phyloP scores from a whole-genome alignment of 2,113 vertebrate species.

The Syngnathus floridae region DNA sequence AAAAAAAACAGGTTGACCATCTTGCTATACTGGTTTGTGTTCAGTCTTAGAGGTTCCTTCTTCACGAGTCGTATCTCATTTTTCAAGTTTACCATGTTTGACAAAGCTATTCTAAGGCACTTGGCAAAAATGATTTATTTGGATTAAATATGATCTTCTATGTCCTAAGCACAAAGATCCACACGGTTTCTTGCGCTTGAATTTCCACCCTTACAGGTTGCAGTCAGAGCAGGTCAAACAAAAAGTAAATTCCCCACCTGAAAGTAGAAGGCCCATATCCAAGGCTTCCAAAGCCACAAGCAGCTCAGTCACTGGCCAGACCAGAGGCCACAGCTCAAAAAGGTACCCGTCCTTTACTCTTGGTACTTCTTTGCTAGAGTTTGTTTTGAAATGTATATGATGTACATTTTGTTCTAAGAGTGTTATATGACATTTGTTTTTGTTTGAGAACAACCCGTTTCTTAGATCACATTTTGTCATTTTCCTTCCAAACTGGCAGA shows the following conservation, averaged over 20 bases:
- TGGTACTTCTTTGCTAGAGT: constrained; percentile 37
- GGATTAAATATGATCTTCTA: constrained; percentile 21
- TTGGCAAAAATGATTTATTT: constrained; percentile 15
- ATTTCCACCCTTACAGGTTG: constrained; percentile 87
- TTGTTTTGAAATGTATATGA: constrained; percentile 38
- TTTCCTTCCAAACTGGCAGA: constrained; percentile 65
- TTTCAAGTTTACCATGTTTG: constrained; percentile 18
- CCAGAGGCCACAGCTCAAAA: constrained; percentile 96
- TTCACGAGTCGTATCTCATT: background rate
- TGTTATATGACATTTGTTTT: background rate
- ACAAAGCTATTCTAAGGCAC: constrained; percentile 5
- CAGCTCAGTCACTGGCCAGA: constrained; percentile 91
- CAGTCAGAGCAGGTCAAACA: constrained; percentile 98
- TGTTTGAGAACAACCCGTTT: background rate
- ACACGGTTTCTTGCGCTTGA: constrained; percentile 61
- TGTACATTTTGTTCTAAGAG: constrained; percentile 17
- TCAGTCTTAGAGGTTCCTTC: background rate
- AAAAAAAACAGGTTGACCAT: background rate
- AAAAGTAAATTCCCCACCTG: constrained; percentile 97
- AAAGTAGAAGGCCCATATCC: constrained; percentile 97
- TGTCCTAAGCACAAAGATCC: constrained; percentile 39
- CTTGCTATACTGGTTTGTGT: background rate
- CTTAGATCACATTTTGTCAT: constrained; percentile 23
- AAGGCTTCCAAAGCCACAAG: constrained; percentile 98
- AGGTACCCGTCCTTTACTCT: constrained; percentile 78